phyloP scores from a whole-genome alignment of 2,888 invertebrate genomes.

The Anoplius nigerrimus region DNA sequence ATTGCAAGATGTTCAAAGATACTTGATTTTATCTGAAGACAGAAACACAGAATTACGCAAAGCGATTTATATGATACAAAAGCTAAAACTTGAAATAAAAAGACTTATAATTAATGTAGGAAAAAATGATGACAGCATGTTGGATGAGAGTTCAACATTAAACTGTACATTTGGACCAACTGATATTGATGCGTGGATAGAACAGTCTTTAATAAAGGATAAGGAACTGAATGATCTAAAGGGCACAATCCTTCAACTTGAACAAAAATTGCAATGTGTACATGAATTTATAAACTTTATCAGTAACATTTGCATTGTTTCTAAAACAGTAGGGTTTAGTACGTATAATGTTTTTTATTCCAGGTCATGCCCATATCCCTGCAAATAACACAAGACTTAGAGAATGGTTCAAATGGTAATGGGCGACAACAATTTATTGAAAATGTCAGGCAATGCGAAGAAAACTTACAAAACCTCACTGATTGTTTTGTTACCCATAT shows the following conservation, averaged over 20 bases:
- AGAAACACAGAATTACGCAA: conserved; percentile 34
- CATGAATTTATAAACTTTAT: not conserved
- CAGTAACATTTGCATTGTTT: not conserved
- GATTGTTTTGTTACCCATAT: conserved; percentile 56
- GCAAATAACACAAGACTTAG: conserved; percentile 1
- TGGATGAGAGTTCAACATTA: conserved; percentile 8
- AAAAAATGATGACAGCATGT: not conserved
- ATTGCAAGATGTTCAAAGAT: conserved; percentile 28
- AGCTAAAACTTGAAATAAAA: conserved; percentile 20
- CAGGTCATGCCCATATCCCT: conserved; percentile 15
- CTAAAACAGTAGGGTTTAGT: not conserved
- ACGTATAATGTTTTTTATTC: conserved; percentile 22
- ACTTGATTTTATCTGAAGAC: conserved; percentile 24
- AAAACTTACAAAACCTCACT: conserved; percentile 50
- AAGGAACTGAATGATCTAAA: conserved; percentile 30
- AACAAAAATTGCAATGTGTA: conserved; percentile 41
- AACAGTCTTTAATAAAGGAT: conserved; percentile 18
- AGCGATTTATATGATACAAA: conserved; percentile 11
- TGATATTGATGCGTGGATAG: not conserved
- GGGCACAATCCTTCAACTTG: conserved; percentile 17
- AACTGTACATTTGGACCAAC: not conserved
- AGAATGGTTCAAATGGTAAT: not conserved
- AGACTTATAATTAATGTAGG: conserved; percentile 7
- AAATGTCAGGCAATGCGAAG: conserved; percentile 55
- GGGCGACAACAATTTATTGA: conserved; percentile 42